Conservation (phyloP, 2,797 vertebrate species). For the Diceros bicornis region DNA sequence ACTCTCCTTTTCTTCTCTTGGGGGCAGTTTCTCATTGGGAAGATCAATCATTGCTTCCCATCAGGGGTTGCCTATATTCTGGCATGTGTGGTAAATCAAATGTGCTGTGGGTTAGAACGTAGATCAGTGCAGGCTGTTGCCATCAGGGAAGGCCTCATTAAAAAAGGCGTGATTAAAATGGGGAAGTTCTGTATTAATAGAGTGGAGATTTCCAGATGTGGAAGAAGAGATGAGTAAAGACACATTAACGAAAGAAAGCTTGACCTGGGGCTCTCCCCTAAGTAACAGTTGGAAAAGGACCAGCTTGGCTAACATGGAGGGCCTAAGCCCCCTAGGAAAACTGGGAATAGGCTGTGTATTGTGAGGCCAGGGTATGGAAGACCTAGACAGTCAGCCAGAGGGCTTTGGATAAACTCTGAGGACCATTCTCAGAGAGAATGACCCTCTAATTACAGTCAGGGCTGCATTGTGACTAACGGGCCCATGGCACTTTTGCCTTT, state of each 20-base stretch:
- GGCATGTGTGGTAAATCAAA: background rate
- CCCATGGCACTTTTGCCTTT: background rate
- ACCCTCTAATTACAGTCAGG: background rate
- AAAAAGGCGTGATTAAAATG: background rate
- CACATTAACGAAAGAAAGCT: background rate
- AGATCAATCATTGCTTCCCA: background rate
- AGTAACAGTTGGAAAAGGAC: background rate
- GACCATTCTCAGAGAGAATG: background rate
- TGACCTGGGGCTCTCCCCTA: background rate
- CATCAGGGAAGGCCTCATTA: background rate
- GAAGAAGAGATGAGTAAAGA: background rate
- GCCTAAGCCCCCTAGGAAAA: background rate
- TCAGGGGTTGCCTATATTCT: background rate
- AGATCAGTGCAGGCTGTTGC: fast-evolving
- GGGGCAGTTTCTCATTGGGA: background rate
- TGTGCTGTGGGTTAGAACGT: background rate
- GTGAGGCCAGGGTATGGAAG: background rate
- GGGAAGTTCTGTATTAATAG: background rate
- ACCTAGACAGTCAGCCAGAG: background rate
- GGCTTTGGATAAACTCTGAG: background rate
- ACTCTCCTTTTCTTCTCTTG: background rate
- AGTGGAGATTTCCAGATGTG: background rate
- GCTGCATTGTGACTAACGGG: no score
- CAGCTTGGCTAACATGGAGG: background rate
- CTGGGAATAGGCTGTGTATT: background rate